Percentiles rank a stretch among this genome's conserved stretches.
phyloP scores from a whole-genome alignment of 2,113 vertebrate genomes.

The Pluvialis apricaria region DNA sequence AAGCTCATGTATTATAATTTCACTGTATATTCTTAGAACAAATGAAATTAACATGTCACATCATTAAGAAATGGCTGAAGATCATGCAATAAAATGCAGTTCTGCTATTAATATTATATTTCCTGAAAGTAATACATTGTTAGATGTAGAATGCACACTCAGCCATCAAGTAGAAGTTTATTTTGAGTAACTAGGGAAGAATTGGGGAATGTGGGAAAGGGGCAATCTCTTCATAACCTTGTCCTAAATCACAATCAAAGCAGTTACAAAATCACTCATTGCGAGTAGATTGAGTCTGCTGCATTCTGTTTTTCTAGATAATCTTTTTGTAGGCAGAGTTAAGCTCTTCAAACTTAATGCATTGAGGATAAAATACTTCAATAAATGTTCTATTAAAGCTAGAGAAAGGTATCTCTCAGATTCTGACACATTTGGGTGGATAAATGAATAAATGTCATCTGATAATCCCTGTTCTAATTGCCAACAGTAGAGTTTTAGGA shows the following conservation, averaged over 20 bases:
- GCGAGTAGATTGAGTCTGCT: neutral
- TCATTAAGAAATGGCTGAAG: neutral
- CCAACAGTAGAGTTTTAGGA: neutral
- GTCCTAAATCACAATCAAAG: neutral
- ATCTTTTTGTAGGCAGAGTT: neutral
- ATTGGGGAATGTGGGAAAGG: neutral
- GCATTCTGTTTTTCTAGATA: slow-evolving; percentile 1
- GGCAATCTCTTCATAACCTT: neutral
- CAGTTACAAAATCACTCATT: neutral
- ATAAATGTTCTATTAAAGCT: slow-evolving; percentile 41
- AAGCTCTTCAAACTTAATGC: neutral
- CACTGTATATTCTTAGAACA: neutral
- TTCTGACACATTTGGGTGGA: slow-evolving; percentile 4
- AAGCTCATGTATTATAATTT: neutral
- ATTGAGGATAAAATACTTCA: slow-evolving; percentile 23
- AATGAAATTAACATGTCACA: neutral
- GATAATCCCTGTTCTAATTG: neutral
- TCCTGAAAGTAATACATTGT: neutral
- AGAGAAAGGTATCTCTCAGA: slow-evolving; percentile 9
- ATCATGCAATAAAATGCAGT: neutral
- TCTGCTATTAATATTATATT: slow-evolving; percentile 1
- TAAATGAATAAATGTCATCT: neutral
- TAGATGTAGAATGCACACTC: neutral
- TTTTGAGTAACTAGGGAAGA: neutral
- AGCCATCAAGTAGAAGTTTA: neutral